Evolutionary conservation across 2,888 invertebrate genomes (phyloP), one percentile per base, ranked within the genome.

Genomic region (Chalcis sispes): DNA sequence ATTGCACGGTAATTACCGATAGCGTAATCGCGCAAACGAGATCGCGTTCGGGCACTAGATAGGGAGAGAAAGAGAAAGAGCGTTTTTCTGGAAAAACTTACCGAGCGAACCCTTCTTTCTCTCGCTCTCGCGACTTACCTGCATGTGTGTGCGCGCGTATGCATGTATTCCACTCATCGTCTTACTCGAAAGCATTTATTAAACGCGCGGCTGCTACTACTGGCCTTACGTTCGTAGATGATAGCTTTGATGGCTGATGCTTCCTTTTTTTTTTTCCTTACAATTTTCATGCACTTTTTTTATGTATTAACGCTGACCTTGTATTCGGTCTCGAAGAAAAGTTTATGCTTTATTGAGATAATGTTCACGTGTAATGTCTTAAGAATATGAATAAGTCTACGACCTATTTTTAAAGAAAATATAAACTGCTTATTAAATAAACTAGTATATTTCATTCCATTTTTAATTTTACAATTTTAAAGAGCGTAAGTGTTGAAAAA

Each of bases 1-100:
- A 76, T 76, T 76, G 56, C 56, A 56, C 67, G 61, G 72, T 65
- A 72, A 76, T 76, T 76, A 56, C n/a, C 56, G 72, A 72, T 72
- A 66, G 67, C 52, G 27, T 64, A 70, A 75, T 70, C 71, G 66
- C 59, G 52, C 52, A 52, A 48, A 18, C 50, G 29, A 70, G 42
- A 75, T 71, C 64, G 70, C 58, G 2, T n/a, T 8, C n/a, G 25
- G 18, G n/a, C n/a, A n/a, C n/a, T n/a, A n/a, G n/a, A n/a, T n/a
- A n/a, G n/a, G n/a, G n/a, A n/a, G n/a, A n/a, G n/a, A n/a, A n/a
- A n/a, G n/a, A 20, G 13, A 10, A 23, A 18, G 58, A 58, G 36
- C 70, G 48, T 72, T 72, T 64, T 72, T 62, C 73, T 61, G 65
- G 42, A 62, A 61, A 54, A 64, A 52, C 32, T 15, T n/a, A 18